Evolutionary conservation across 2,888 invertebrate genomes (phyloP), one percentile per base, ranked within the genome.

Genomic region (Drosophila putrida): DNA sequence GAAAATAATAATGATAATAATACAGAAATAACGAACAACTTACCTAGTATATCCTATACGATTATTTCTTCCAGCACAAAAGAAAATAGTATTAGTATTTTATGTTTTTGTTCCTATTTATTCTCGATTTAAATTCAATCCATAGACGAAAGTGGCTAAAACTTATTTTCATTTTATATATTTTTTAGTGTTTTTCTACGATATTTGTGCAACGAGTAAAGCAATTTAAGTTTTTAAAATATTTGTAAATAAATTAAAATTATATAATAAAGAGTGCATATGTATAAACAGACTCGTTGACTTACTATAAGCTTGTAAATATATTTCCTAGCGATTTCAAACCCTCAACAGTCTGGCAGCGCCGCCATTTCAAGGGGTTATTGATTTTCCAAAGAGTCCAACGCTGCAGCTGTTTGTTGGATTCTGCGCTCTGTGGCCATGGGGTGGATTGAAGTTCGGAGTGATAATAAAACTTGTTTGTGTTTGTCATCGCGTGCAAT

Each of bases 91-190:
- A 81, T 88, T 91, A 90, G 90, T 82, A 77, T 82, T 82, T 85
- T 82, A 89, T 87, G 82, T 88, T 88, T 90, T 83, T 91, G 90
- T 90, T 90, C 90, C 90, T 90, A 90, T 91, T 91, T 90, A 90
- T 91, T 90, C 81, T 88, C 79, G 88, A 79, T 63, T 73, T 82
- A 73, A 87, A 84, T 80, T 84, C 81, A 80, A 83, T 75, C 80
- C 81, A 84, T 74, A 79, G 72, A 55, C 61, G 55, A 80, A 82
- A 74, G 71, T 79, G 88, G 80, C 82, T 78, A 87, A 80, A 85
- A 73, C 74, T 71, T 73, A 76, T 80, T 78, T 86, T 79, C 79
- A 78, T 66, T 77, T 79, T 74, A 74, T 63, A 59, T 77, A 80
- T 61, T 75, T 74, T 74, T 83, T 90, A 87, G 84, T 82, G 82